A percentile compares a stretch with the other conserved stretches of the same genome.
Conservation (phyloP, 1,140 invertebrate species). For the Meloidogyne hapla region DNA sequence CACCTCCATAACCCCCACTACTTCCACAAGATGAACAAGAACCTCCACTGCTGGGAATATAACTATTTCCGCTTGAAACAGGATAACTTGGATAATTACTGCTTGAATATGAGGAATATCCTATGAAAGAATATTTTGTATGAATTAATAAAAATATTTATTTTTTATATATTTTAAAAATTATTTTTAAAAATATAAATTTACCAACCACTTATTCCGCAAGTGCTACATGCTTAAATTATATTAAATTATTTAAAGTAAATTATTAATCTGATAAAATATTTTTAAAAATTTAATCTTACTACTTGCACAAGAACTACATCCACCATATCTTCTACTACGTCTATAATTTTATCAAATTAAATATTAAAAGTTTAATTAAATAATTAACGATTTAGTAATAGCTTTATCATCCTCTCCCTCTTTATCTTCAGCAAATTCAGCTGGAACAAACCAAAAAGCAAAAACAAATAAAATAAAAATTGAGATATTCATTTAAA, state of each 20-base stretch:
- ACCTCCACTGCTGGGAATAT: neutral
- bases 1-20: neutral
- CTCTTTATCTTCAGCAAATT: neutral
- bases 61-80: neutral
- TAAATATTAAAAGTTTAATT: too few relatives aligned
- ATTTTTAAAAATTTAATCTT: neutral
- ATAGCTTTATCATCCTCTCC: neutral
- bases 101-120: neutral
- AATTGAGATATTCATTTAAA: neutral
- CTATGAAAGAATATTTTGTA: neutral
- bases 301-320: neutral
- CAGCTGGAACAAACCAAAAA: neutral
- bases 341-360: neutral
- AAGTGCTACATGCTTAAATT: neutral
- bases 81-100: neutral
- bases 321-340: neutral
- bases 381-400: neutral
- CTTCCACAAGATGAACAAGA: neutral
- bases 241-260: too few relatives aligned
- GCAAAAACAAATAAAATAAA: slow-evolving; percentile 2
- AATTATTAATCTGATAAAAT: too few relatives aligned
- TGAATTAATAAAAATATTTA: too few relatives aligned
- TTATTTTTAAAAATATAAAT: too few relatives aligned
- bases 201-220: neutral
- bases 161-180: neutral